phyloP scores from a whole-genome alignment of 2,113 vertebrate species.

The Hypomesus transpacificus region DNA sequence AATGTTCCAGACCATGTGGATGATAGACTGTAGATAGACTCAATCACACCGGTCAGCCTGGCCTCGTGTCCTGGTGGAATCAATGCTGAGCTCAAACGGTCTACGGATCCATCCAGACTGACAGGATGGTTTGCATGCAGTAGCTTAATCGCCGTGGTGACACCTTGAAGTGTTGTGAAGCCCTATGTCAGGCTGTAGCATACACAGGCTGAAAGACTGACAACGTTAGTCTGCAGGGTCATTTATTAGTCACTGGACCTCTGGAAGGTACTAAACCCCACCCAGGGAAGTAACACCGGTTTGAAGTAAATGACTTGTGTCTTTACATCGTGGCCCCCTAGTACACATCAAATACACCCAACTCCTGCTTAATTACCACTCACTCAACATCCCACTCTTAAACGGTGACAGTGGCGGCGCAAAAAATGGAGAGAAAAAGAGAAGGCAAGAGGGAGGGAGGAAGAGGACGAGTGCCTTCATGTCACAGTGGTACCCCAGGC shows the following conservation, averaged over 20 bases:
- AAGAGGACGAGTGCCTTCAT: slow-evolving; percentile 56
- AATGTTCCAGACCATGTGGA: background rate
- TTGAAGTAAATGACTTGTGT: slow-evolving; percentile 60
- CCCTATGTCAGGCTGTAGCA: background rate
- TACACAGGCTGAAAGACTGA: no score
- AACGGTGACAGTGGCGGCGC: slow-evolving; percentile 47
- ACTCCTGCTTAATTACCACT: slow-evolving; percentile 55
- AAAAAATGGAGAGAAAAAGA: slow-evolving; percentile 19
- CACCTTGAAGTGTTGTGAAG: background rate
- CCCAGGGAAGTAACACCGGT: slow-evolving; percentile 52
- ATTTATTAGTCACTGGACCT: slow-evolving; percentile 24
- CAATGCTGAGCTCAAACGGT: slow-evolving; percentile 10
- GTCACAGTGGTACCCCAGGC: slow-evolving; percentile 61
- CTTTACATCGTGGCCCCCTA: slow-evolving; percentile 21
- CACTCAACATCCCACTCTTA: background rate
- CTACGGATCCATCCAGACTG: no score
- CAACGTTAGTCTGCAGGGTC: background rate
- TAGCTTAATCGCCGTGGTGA: no score
- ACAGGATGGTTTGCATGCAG: no score
- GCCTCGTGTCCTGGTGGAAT: no score
- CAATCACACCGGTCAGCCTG: slow-evolving; percentile 31
- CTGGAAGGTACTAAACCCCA: slow-evolving; percentile 44
- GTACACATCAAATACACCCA: slow-evolving; percentile 55
- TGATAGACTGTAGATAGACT: slow-evolving; percentile 1
- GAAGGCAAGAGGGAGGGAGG: slow-evolving; percentile 26